Conservation (phyloP, 2,113 vertebrate genomes). For the Oriolus oriolus region DNA sequence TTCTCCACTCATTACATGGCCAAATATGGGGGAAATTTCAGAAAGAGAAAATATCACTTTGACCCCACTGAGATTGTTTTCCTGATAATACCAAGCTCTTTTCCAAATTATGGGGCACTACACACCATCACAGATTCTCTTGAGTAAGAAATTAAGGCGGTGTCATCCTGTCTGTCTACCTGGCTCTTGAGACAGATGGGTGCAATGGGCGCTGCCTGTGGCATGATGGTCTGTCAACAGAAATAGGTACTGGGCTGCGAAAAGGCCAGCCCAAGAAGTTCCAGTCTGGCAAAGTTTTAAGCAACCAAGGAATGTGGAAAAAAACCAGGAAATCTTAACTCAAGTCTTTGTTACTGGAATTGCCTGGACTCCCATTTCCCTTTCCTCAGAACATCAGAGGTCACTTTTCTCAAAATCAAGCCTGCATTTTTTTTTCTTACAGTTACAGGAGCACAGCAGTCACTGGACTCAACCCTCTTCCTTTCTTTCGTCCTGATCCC, state of each 20-base stretch:
- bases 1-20: background rate
- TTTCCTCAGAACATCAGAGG: background rate
- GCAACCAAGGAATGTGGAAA: background rate
- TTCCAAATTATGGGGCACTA: background rate
- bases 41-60: background rate
- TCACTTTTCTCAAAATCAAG: background rate
- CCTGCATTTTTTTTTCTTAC: background rate
- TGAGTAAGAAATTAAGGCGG: background rate
- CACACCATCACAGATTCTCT: background rate
- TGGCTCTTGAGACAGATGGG: background rate
- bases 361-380: background rate
- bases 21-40: background rate
- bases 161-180: background rate
- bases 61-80: background rate
- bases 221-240: background rate
- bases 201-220: background rate
- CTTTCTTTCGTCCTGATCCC: background rate
- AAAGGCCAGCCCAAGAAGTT: background rate
- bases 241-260: background rate
- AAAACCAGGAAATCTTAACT: background rate
- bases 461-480: background rate
- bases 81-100: background rate
- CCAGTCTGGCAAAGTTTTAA: background rate
- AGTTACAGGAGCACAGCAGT: background rate
- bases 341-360: background rate